Evolutionary conservation across 23 tunicate species (phyloP).

Genomic region (Ciona savignyi): DNA sequence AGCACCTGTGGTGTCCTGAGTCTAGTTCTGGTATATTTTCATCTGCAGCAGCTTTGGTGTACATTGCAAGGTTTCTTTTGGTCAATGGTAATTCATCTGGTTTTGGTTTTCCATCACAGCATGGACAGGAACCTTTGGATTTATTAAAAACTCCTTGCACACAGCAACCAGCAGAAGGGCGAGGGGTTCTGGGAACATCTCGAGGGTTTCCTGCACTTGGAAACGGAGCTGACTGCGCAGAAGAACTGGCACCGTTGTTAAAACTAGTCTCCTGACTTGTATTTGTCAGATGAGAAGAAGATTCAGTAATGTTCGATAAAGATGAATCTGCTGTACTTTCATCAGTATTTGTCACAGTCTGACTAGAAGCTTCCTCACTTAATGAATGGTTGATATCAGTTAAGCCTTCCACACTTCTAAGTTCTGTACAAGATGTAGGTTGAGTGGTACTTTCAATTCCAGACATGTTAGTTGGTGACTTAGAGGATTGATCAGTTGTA

Average conservation of each 20-base stretch:
- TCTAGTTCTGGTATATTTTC: not conserved
- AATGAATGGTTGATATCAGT: not conserved
- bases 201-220: not conserved
- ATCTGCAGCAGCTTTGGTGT: constrained; percentile 1
- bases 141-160: not conserved
- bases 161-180: constrained; percentile 25
- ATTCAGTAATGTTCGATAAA: not conserved
- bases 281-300: not conserved
- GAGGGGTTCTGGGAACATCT: not conserved
- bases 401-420: not conserved
- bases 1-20: not conserved
- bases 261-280: not conserved
- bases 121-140: not conserved
- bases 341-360: not conserved
- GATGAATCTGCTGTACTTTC: not conserved
- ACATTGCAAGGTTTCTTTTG: constrained; percentile 12
- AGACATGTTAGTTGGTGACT: not conserved
- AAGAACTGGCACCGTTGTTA: not conserved
- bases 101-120: constrained; percentile 7
- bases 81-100: not conserved
- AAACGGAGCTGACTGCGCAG: not conserved
- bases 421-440: not conserved
- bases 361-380: not conserved
- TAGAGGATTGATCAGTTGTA: no score
- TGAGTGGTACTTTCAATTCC: no score